Evolutionary conservation across 2,888 invertebrate species (phyloP), one percentile per base, ranked within the genome.

Genomic region (Apotomis betuletana): DNA sequence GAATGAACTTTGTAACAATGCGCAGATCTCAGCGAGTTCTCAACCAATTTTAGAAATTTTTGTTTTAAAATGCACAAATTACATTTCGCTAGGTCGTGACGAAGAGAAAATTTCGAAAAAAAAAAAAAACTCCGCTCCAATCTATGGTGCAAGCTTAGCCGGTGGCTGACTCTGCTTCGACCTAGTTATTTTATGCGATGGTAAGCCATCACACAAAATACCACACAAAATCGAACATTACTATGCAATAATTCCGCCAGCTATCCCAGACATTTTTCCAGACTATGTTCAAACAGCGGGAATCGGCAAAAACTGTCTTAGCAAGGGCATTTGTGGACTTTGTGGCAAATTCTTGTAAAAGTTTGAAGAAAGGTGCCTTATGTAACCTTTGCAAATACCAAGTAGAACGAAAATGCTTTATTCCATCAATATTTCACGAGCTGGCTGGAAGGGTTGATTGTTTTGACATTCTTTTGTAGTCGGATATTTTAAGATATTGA

Each of bases 341-440:
- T 72, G 63, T 63, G 72, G 58, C 36, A 13, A 59, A 72, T 72
- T 72, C 68, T 68, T 63, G 72, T 59, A 59, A 68, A 72, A 72
- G 27, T 72, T 72, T 63, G 52, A 72, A 67, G 61, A 51, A 52
- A 67, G 55, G 70, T 55, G 71, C 51, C 57, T 67, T 60, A 70
- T 65, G 60, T 71, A 71, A 71, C 71, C 71, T 71, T 72, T 72
- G 67, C 71, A 67, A 72, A 72, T 72, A 72, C 63, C 60, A 57
- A 44, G 62, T 41, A 62, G 52, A 67, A 52, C 12, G 46, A 72
- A 62, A 72, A 68, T 68, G 58, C 61, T 57, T 67, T 67, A 71
- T 72, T 72, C 58, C 52, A 72, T 68, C 72, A 72, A 68, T 72
- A 72, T 67, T 67, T 61, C 46, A 57, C 36, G 36, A 61, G 52